Percentiles rank a stretch among this genome's conserved stretches.
These are phyloP conservation scores for Digitonthophagus gazella DNA, from an alignment of 2,888 invertebrate genomes.

Conservation along the genomic window DNA sequence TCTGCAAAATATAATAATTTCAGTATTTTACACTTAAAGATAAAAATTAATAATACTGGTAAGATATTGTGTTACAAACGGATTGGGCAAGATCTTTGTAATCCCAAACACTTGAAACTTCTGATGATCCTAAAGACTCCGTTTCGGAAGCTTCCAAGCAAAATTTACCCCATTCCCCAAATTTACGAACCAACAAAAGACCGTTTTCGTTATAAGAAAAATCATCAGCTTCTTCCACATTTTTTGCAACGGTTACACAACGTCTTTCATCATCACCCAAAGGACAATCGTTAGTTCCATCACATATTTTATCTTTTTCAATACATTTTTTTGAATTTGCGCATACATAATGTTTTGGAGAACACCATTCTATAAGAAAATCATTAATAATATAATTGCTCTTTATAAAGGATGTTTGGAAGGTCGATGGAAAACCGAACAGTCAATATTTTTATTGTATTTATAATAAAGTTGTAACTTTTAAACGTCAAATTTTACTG, in stretches of 20 bases:
- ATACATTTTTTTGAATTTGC: slow-evolving; percentile 70
- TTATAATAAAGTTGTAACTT: too few species aligned
- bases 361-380: slow-evolving; percentile 66
- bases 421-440: too few species aligned
- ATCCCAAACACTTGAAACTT: slow-evolving; percentile 61
- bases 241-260: slow-evolving; percentile 65
- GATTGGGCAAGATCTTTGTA: slow-evolving; percentile 71
- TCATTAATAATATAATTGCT: not conserved
- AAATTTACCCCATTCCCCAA: slow-evolving; percentile 75
- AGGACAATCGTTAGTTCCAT: slow-evolving; percentile 69
- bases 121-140: too few species aligned
- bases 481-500: too few species aligned
- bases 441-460: too few species aligned
- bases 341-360: slow-evolving; percentile 70
- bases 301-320: slow-evolving; percentile 64
- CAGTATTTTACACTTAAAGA: not conserved
- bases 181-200: slow-evolving; percentile 71
- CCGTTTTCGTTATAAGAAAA: slow-evolving; percentile 64
- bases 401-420: too few species aligned
- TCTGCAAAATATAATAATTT: slow-evolving; percentile 19
- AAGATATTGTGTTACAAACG: slow-evolving; percentile 75
- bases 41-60: slow-evolving; percentile 55
- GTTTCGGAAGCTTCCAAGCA: slow-evolving; percentile 69
- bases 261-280: slow-evolving; percentile 74
- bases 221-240: slow-evolving; percentile 57